These are phyloP conservation scores for Phocides pigmalion DNA, from an alignment of 1,140 invertebrate genomes.

Conservation along the genomic window DNA sequence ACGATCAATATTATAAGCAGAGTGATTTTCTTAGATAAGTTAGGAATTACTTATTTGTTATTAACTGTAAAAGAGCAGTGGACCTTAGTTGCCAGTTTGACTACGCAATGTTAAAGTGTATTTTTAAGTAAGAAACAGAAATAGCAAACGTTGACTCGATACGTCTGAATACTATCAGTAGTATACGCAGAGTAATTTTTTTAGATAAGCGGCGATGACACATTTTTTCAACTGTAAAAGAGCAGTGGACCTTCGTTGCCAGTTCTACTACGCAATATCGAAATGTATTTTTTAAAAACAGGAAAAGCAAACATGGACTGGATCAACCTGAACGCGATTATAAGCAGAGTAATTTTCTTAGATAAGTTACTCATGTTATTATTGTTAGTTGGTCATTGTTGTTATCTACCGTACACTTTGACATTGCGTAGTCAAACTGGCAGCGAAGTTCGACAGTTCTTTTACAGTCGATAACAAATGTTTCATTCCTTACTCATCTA, in stretches of 20 bases:
- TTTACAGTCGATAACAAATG: background rate
- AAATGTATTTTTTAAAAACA: too few relatives aligned
- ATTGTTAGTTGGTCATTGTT: too few relatives aligned
- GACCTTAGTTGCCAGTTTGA: background rate
- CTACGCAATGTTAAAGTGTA: too few relatives aligned
- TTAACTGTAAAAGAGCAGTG: background rate
- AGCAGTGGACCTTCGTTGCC: background rate
- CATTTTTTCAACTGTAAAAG: background rate
- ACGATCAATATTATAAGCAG: slow-evolving; percentile 3
- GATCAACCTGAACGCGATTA: too few relatives aligned
- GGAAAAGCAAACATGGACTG: too few relatives aligned
- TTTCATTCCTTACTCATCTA: background rate
- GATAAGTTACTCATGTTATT: background rate
- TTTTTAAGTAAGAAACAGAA: too few relatives aligned
- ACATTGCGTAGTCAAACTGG: background rate
- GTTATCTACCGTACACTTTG: too few relatives aligned
- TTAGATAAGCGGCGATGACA: too few relatives aligned
- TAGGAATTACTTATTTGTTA: background rate
- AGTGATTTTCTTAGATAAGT: background rate
- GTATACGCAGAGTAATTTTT: too few relatives aligned
- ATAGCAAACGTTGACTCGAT: too few relatives aligned
- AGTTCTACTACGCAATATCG: background rate
- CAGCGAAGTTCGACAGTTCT: background rate
- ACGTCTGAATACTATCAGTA: too few relatives aligned
- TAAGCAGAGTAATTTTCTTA: background rate